Evolutionary conservation across 2,113 vertebrate species (phyloP), one percentile per base, ranked within the genome.

Genomic region (Anhinga rufa): DNA sequence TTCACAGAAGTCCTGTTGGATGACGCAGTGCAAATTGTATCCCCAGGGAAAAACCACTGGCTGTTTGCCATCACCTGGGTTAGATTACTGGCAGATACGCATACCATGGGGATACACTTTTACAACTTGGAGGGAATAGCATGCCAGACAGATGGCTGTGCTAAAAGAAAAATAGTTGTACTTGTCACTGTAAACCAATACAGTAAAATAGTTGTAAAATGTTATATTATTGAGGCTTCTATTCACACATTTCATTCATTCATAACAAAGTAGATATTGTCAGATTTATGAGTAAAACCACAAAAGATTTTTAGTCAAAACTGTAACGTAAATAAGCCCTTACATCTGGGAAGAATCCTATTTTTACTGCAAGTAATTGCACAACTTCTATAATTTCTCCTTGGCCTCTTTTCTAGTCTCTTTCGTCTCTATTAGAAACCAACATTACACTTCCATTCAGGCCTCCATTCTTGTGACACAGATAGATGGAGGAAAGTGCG

Each of bases 1-100:
- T 79, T 65, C 52, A 60, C 7, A 69, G 78, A 68, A 76, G 36
- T 61, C 46, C 65, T 49, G 25, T 5, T 65, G 69, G 51, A 51
- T 2, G 15, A 44, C 0, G 0, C 15, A 87, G 25, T 12, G 36
- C 2, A 6, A 79, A 9, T 34, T 48, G 36, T 55, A 36, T 24
- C 66, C 86, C 21, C 25, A n/a, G n/a, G 36, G 24, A 36, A 88
- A 75, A 87, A 25, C 0, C 17, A 24, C 19, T 40, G 65, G 51
- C 55, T 90, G 29, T 64, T 77, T 90, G 71, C 62, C 62, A 90
- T 10, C 46, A 38, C 15, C 6, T 40, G 36, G 15, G 17, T 65
- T 72, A 62, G 15, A 15, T 65, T 72, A 62, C 61, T 52, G 15
- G 49, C 77, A 64, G n/a, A 54, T 28, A 66, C 34, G 14, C 0